Percentiles rank a stretch among this genome's conserved stretches.
phyloP scores from a whole-genome alignment of 2,888 invertebrate genomes.

The Ophioninae sp. region DNA sequence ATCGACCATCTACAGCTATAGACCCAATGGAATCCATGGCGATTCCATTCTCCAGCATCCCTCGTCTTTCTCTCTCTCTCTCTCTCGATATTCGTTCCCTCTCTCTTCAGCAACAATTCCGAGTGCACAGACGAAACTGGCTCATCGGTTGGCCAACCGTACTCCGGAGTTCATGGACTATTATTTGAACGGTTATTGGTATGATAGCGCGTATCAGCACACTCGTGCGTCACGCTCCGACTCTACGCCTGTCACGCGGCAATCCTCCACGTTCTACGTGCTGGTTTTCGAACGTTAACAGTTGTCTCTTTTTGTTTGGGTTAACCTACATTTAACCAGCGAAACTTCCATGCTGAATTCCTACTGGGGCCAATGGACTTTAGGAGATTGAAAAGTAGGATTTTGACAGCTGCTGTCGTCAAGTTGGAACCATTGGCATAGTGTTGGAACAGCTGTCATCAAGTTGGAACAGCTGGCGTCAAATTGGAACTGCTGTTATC shows the following conservation, averaged over 20 bases:
- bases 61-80: background rate
- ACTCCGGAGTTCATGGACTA: slow-evolving; percentile 71
- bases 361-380: too few relatives aligned
- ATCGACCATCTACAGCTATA: background rate
- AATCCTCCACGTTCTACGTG: slow-evolving; percentile 64
- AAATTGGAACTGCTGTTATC: too few relatives aligned
- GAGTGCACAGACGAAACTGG: slow-evolving; percentile 12
- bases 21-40: background rate
- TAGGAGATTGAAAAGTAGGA: too few relatives aligned
- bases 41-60: slow-evolving; percentile 20
- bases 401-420: too few relatives aligned
- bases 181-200: slow-evolving; percentile 79
- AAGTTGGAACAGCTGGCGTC: too few relatives aligned
- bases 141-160: slow-evolving; percentile 52
- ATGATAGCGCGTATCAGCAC: slow-evolving; percentile 77
- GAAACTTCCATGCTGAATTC: too few relatives aligned
- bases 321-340: too few relatives aligned
- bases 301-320: slow-evolving; percentile 67
- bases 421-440: too few relatives aligned
- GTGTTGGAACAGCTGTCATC: too few relatives aligned
- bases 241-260: slow-evolving; percentile 77
- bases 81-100: background rate
- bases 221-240: slow-evolving; percentile 76
- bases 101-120: slow-evolving; percentile 20
- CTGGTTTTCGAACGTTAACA: slow-evolving; percentile 60